Base-by-base conservation (phyloP, 1,140 invertebrate genomes). In the Lepidostoma basale region DNA sequence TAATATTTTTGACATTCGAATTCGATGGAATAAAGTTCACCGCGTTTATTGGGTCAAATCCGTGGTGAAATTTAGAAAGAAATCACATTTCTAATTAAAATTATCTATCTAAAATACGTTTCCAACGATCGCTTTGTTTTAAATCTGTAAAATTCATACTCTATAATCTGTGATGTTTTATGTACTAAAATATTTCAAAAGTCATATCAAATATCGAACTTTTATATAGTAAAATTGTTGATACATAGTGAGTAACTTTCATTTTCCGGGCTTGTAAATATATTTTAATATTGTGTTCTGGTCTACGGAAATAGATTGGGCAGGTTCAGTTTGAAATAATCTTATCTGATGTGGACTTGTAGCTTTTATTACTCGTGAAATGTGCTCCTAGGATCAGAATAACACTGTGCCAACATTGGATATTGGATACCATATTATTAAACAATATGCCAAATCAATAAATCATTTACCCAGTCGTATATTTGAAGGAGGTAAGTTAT, bases 1-100 rank as follows among this genome's bases (percentile, higher is more conserved):
- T 40, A 30, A 59, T 42, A 23, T 59, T 39, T 59, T 59, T 59
- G 56, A 59, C 56, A 59, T 23, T 23, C 56, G 36, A 42, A 59
- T 42, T 10, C 18, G 20, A 59, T 12, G 52, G 12, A 33, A 33
- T 33, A 56, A 45, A 45, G 33, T 12, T 1, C 10, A 36, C 14
- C 10, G 14, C 14, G 10, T 36, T n/a, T 36, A 9, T 36, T 36
- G 33, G 10, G 33, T 36, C 9, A 36, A 12, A 9, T 36, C 14
- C 14, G 5, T 5, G 14, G 33, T 36, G 10, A 12, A 12, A 36
- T n/a, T 36, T n/a, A 12, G 33, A 9, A n/a, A 36, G 14, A 36
- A n/a, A 12, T 36, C 14, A 36, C 9, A 5, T 5, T 12, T 3
- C 5, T 9, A 36, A n/a, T n/a, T 9, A 6, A 6, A 36, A 36